Evolutionary conservation across 1,140 invertebrate genomes (phyloP).

Genomic region (Aphelenchoides fujianensis): DNA sequence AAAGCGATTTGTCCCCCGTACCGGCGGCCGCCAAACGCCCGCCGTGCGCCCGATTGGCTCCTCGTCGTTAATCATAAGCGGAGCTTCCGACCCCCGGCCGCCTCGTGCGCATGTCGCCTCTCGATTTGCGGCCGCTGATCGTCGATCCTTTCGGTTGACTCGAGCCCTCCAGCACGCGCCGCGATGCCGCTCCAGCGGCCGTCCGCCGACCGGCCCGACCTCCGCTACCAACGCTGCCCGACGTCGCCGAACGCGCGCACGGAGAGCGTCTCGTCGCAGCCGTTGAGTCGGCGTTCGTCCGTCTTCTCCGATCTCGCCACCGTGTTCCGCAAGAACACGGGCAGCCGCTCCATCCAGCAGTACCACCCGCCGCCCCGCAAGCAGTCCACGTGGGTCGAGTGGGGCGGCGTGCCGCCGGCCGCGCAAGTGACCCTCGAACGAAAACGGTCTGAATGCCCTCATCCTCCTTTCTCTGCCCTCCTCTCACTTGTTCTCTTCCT

Average conservation of each 20-base stretch:
- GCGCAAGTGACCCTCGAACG: background rate
- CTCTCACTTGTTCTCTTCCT: background rate
- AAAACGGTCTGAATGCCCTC: slow-evolving; percentile 1
- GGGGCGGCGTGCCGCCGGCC: background rate
- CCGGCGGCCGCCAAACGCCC: background rate
- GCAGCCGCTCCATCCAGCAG: slow-evolving; percentile 13
- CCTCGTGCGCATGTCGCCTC: background rate
- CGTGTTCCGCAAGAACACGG: slow-evolving; percentile 58
- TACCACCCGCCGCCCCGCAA: slow-evolving; percentile 27
- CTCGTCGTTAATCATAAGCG: background rate
- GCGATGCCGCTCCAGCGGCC: background rate
- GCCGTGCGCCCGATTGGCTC: too few species aligned
- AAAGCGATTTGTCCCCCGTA: background rate
- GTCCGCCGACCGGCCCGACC: slow-evolving; percentile 2
- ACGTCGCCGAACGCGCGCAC: background rate
- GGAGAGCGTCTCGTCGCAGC: background rate
- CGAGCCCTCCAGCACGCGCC: background rate
- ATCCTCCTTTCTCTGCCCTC: too few species aligned
- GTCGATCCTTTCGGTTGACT: background rate
- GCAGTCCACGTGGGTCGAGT: background rate
- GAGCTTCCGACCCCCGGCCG: background rate
- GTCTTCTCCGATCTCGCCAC: slow-evolving; percentile 59
- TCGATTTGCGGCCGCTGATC: background rate
- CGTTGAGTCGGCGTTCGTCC: slow-evolving; percentile 48
- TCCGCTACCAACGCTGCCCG: background rate